Conservation (phyloP, 1,140 invertebrate genomes). For the Sitobion miscanthi region DNA sequence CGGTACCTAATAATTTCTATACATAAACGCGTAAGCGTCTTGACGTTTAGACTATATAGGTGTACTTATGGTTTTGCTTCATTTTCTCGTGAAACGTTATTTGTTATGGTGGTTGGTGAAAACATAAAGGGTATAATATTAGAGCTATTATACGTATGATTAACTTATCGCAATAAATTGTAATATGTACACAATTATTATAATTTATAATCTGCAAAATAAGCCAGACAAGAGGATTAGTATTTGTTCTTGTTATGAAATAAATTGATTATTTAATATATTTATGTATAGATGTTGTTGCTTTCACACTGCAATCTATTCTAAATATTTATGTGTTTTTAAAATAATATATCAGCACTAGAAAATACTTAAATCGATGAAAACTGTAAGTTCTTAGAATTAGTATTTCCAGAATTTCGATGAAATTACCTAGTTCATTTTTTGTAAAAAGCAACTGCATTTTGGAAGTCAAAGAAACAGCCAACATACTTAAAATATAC, state of each 20-base stretch:
- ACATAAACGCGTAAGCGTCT: background rate
- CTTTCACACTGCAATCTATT: background rate
- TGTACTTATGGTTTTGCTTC: background rate
- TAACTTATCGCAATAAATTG: background rate
- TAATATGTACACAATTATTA: background rate
- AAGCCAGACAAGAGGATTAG: background rate
- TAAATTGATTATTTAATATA: slow-evolving; percentile 10
- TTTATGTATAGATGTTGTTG: background rate
- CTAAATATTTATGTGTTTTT: background rate
- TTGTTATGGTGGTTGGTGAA: background rate
- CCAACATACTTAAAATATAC: background rate
- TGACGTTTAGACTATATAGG: background rate
- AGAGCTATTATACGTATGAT: background rate
- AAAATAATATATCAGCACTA: background rate
- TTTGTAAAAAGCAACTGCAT: background rate
- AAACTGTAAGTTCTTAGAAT: background rate
- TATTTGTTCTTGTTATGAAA: background rate
- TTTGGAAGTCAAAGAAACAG: background rate
- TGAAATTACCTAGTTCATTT: background rate
- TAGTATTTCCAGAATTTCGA: background rate
- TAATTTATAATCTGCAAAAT: background rate
- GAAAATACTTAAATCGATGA: background rate
- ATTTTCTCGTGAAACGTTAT: background rate
- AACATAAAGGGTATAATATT: background rate
- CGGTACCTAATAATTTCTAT: background rate